Evolutionary conservation across 2,113 vertebrate species (phyloP).

Genomic region (Genyomyrus donnyi): DNA sequence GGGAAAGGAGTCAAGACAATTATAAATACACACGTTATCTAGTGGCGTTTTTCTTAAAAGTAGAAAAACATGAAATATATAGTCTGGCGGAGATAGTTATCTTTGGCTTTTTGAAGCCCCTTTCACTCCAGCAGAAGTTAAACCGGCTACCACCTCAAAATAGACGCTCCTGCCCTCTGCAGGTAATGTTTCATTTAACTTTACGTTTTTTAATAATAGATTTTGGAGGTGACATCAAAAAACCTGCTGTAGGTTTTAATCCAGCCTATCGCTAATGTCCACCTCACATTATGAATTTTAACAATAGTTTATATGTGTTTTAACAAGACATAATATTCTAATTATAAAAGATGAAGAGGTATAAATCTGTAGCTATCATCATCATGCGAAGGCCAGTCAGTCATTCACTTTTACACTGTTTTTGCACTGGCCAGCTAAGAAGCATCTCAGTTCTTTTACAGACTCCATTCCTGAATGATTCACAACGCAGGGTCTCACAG

Average conservation of each 20-base stretch:
- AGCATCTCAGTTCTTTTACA: background rate
- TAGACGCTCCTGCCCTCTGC: conserved; percentile 26
- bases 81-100: background rate
- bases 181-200: conserved; percentile 25
- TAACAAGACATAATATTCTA: background rate
- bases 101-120: background rate
- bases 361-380: background rate
- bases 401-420: background rate
- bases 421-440: background rate
- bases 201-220: background rate
- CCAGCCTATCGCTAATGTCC: conserved; percentile 15
- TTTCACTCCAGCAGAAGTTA: background rate
- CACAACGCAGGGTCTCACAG: background rate
- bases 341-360: background rate
- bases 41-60: background rate
- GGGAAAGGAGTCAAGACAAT: background rate
- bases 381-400: background rate
- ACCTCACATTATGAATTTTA: background rate
- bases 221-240: background rate
- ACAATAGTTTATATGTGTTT: background rate
- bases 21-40: background rate
- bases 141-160: background rate
- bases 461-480: background rate
- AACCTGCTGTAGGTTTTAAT: conserved; percentile 3
- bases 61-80: background rate